Conservation (phyloP, 2,888 invertebrate genomes). For the Eupithecia subfuscata region DNA sequence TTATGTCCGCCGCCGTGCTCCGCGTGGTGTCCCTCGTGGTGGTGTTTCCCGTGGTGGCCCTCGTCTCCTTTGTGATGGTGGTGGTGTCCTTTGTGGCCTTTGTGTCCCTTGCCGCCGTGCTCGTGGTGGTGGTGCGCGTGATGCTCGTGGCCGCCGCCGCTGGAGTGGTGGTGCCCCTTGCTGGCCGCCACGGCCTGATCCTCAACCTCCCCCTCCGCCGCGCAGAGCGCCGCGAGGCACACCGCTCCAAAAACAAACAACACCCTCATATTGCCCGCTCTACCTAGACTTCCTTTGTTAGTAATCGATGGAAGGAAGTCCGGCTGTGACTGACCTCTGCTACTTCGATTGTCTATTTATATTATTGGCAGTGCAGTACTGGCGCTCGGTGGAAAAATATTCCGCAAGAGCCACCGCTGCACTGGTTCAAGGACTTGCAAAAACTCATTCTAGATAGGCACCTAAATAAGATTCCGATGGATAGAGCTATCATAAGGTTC, state of each 20-base stretch:
- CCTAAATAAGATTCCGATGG: conserved; percentile 26
- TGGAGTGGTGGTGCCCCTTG: conserved; percentile 79
- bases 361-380: conserved; percentile 61
- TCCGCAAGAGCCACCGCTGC: conserved; percentile 71
- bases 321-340: conserved; percentile 74
- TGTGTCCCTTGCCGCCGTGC: conserved; percentile 89
- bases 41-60: conserved; percentile 90
- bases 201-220: conserved; percentile 57
- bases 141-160: conserved; percentile 87
- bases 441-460: conserved; percentile 41
- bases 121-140: conserved; percentile 87
- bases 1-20: conserved; percentile 92
- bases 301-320: conserved; percentile 67
- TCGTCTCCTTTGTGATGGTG: conserved; percentile 91
- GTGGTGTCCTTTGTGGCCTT: conserved; percentile 90
- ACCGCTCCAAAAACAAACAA: conserved; percentile 67
- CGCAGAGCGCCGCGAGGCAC: conserved; percentile 69
- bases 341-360: conserved; percentile 73
- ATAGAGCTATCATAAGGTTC: conserved; percentile 12
- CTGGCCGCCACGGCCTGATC: conserved; percentile 81
- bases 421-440: conserved; percentile 76
- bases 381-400: conserved; percentile 75
- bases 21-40: conserved; percentile 88
- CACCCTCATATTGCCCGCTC: conserved; percentile 63
- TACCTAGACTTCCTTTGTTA: conserved; percentile 47